Percentiles rank a stretch among this genome's conserved stretches.
phyloP scores from a whole-genome alignment of 1,140 invertebrate species.

The Atta texana region DNA sequence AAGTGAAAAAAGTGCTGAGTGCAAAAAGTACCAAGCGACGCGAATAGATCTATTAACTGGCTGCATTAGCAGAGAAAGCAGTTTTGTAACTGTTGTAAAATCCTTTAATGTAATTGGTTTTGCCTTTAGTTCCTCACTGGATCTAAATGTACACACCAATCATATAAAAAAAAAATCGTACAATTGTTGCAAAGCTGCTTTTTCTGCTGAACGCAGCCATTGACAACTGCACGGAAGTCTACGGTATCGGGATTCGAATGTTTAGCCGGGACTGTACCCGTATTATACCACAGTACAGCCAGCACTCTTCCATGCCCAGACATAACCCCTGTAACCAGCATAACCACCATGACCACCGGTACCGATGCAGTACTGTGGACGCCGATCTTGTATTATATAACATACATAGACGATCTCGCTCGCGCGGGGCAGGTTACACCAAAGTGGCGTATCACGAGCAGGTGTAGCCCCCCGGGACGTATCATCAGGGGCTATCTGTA shows the following conservation, averaged over 20 bases:
- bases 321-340: constrained; percentile 77
- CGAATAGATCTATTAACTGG: no score
- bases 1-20: no score
- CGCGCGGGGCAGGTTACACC: constrained; percentile 56
- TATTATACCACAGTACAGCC: constrained; percentile 45
- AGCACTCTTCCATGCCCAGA: constrained; percentile 70
- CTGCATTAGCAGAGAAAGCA: no score
- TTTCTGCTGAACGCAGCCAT: not conserved
- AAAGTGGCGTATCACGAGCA: constrained; percentile 75
- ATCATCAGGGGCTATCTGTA: constrained; percentile 72
- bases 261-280: constrained; percentile 68
- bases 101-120: no score
- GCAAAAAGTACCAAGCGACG: no score
- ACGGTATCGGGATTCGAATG: constrained; percentile 39
- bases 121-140: no score
- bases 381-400: constrained; percentile 74
- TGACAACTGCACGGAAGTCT: constrained; percentile 45
- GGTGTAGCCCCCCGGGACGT: constrained; percentile 75
- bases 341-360: constrained; percentile 72
- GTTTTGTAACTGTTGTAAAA: no score
- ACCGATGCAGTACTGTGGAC: constrained; percentile 42
- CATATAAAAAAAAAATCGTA: no score
- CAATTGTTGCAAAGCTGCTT: no score
- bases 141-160: no score
- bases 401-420: constrained; percentile 63